phyloP scores from a whole-genome alignment of 2,113 vertebrate genomes.

The Saimiri boliviensis region DNA sequence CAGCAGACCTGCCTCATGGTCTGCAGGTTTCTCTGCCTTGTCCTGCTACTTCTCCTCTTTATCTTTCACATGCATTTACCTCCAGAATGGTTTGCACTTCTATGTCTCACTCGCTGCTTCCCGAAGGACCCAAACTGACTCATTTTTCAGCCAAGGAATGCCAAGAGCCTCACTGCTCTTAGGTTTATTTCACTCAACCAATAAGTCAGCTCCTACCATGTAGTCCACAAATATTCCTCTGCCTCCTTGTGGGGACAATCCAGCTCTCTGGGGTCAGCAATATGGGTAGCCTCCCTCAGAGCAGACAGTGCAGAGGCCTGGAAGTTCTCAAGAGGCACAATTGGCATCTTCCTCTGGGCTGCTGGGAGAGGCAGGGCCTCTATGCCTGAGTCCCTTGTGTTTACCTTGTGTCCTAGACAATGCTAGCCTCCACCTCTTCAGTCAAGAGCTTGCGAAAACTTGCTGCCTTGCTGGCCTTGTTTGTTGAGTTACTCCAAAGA shows the following conservation, averaged over 20 bases:
- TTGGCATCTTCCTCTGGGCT: not conserved
- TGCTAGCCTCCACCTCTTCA: not conserved
- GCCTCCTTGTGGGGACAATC: not conserved
- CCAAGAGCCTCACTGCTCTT: not conserved
- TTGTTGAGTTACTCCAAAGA: not conserved
- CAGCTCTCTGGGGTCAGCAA: not conserved
- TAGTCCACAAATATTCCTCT: not conserved
- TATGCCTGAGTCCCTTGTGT: not conserved
- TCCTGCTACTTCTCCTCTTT: not conserved
- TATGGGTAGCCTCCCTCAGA: not conserved
- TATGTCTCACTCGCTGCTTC: not conserved
- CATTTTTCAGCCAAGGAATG: not conserved
- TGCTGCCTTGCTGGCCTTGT: not conserved
- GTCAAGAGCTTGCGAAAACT: not conserved
- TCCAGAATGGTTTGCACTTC: not conserved
- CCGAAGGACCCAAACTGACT: not conserved
- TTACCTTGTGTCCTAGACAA: not conserved
- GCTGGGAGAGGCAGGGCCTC: not conserved
- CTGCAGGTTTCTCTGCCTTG: not conserved
- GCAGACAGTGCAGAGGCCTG: not conserved
- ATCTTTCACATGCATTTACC: not conserved
- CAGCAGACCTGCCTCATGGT: not conserved
- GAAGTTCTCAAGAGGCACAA: not conserved
- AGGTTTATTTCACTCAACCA: not conserved
- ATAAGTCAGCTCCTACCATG: not conserved